Percentiles rank a stretch among this genome's conserved stretches.
Conservation (phyloP, 2,797 vertebrate genomes). For the Thaleichthys pacificus region DNA sequence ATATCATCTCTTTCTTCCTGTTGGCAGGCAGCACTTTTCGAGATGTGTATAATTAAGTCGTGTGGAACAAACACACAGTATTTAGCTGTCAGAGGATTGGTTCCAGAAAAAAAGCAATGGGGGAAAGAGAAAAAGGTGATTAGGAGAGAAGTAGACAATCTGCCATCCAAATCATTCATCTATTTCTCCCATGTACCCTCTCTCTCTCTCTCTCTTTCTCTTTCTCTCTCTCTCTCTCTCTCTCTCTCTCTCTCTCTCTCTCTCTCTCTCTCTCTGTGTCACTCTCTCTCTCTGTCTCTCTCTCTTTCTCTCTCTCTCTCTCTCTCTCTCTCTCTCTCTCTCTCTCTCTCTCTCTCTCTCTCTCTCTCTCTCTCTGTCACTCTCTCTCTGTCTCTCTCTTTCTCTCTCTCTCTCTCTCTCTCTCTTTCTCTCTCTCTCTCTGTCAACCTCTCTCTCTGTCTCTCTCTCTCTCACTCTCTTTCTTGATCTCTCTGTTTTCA, state of each 20-base stretch:
- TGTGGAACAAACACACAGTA: constrained; percentile 47
- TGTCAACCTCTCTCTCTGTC: neutral
- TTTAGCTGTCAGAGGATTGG: constrained; percentile 51
- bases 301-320: neutral
- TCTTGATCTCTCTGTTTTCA: neutral
- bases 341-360: neutral
- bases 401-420: neutral
- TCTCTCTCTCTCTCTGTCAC: neutral
- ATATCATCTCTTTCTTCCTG: constrained; percentile 28
- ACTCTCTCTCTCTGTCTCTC: neutral
- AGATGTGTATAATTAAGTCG: constrained; percentile 56
- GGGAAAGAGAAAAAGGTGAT: neutral
- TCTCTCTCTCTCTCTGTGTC: neutral
- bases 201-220: neutral
- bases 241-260: neutral
- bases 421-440: neutral
- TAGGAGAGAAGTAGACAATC: neutral
- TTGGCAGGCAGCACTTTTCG: constrained; percentile 42
- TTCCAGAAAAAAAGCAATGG: constrained; percentile 15
- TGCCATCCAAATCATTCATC: neutral
- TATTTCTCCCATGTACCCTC: neutral
- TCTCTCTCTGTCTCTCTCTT: neutral
- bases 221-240: neutral
- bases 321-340: neutral
- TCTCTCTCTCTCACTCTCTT: neutral